Evolutionary conservation across 1,140 invertebrate species (phyloP).

Genomic region (Chlorops oryzae): DNA sequence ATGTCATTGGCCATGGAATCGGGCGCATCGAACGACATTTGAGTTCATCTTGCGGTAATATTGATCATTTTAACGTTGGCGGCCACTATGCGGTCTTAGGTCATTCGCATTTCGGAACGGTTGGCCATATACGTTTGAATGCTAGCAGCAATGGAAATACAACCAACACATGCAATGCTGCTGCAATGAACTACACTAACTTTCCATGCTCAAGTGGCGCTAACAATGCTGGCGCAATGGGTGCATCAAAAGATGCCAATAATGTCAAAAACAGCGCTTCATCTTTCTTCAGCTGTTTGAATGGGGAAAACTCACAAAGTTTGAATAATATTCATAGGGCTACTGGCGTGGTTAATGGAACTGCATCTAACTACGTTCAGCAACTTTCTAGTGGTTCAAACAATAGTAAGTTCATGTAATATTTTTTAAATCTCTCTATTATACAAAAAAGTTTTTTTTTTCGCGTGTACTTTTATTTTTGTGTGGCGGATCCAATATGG

Average conservation of each 20-base stretch:
- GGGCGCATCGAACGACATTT: slow-evolving; percentile 54
- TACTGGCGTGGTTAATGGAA: too few species aligned
- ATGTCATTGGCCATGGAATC: slow-evolving; percentile 53
- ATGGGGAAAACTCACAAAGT: slow-evolving; percentile 46
- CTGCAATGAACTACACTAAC: slow-evolving; percentile 23
- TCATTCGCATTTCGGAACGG: slow-evolving; percentile 44
- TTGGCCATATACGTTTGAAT: slow-evolving; percentile 44
- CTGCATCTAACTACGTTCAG: too few species aligned
- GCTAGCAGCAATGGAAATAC: slow-evolving; percentile 11
- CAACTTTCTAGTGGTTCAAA: too few species aligned
- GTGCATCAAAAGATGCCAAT: slow-evolving; percentile 22
- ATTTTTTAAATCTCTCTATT: too few species aligned
- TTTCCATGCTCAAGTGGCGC: neutral
- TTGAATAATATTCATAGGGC: slow-evolving; percentile 47
- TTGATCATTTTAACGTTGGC: slow-evolving; percentile 51
- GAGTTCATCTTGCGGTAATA: slow-evolving; percentile 54
- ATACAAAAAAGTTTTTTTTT: too few species aligned
- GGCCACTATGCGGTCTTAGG: slow-evolving; percentile 45
- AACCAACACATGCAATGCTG: slow-evolving; percentile 24
- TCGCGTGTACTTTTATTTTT: too few species aligned
- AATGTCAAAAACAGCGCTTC: slow-evolving; percentile 42
- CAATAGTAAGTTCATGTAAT: too few species aligned
- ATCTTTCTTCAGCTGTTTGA: slow-evolving; percentile 45
- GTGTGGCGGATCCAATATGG: too few species aligned
- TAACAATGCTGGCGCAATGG: neutral